Conservation (phyloP, 2,888 invertebrate genomes). For the Dicranocentrus wangi region DNA sequence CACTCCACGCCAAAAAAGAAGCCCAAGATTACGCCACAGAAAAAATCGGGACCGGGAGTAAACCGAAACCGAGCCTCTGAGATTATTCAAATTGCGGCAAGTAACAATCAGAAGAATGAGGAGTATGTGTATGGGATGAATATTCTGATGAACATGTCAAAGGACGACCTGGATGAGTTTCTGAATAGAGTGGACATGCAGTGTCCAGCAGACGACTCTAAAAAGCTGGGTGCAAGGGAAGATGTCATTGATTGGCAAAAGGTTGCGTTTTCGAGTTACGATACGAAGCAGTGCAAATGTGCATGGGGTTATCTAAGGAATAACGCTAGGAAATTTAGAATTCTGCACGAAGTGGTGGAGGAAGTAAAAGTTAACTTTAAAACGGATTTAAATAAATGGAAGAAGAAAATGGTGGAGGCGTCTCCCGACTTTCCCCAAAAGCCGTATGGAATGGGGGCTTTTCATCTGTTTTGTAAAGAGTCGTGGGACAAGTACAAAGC, state of each 20-base stretch:
- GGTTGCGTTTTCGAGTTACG: conserved; percentile 64
- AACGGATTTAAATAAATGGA: conserved; percentile 21
- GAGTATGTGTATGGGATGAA: conserved; percentile 4
- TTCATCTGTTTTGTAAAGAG: conserved; percentile 55
- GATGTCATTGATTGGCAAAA: conserved; percentile 62
- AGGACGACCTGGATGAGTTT: conserved; percentile 49
- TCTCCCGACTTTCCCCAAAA: conserved; percentile 66
- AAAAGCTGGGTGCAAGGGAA: conserved; percentile 14
- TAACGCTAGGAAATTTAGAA: conserved; percentile 62
- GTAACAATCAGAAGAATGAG: neutral
- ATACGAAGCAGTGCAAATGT: conserved; percentile 51
- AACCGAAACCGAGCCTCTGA: too few species aligned
- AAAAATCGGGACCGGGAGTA: too few species aligned
- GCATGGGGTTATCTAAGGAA: conserved; percentile 62
- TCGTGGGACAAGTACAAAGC: conserved; percentile 54
- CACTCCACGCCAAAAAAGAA: neutral
- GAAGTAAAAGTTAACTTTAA: conserved; percentile 59
- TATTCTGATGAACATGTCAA: conserved; percentile 37
- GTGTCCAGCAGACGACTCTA: conserved; percentile 51
- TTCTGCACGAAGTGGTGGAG: conserved; percentile 67
- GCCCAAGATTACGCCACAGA: neutral
- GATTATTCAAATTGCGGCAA: too few species aligned
- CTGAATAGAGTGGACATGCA: conserved; percentile 46
- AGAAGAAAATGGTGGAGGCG: conserved; percentile 45
- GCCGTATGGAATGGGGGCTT: conserved; percentile 33